Conservation (phyloP, 1,140 invertebrate species). For the Ganaspis sp. region DNA sequence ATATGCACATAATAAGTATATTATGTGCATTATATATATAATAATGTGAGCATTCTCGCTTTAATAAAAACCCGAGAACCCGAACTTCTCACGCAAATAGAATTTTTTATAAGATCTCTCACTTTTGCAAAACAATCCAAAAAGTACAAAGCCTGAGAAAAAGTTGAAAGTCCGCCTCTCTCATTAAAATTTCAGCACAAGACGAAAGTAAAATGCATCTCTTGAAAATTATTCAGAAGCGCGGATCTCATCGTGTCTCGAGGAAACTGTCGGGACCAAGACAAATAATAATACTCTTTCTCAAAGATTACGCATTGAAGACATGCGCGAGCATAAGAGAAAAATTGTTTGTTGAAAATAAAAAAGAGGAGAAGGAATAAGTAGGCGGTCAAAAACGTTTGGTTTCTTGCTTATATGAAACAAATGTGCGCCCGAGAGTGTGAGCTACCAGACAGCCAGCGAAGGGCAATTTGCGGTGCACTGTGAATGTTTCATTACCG, state of each 20-base stretch:
- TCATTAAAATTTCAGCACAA: constrained; percentile 14
- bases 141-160: background rate
- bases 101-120: too few species aligned
- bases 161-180: constrained; percentile 14
- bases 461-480: constrained; percentile 73
- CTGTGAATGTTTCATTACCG: constrained; percentile 76
- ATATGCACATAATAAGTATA: too few species aligned
- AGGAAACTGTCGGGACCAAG: background rate
- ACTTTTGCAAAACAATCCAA: background rate
- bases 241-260: background rate
- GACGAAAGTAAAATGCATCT: constrained; percentile 24
- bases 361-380: constrained; percentile 49
- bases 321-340: background rate
- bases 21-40: too few species aligned
- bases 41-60: too few species aligned
- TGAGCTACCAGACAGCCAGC: constrained; percentile 41
- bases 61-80: too few species aligned
- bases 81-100: background rate
- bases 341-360: background rate
- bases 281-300: constrained; percentile 11
- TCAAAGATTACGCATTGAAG: background rate
- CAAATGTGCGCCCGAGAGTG: constrained; percentile 43
- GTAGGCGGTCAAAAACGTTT: constrained; percentile 64
- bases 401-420: constrained; percentile 62
- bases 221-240: constrained; percentile 20